Conservation (phyloP, 2,888 invertebrate genomes). For the Lasius fuliginosus region DNA sequence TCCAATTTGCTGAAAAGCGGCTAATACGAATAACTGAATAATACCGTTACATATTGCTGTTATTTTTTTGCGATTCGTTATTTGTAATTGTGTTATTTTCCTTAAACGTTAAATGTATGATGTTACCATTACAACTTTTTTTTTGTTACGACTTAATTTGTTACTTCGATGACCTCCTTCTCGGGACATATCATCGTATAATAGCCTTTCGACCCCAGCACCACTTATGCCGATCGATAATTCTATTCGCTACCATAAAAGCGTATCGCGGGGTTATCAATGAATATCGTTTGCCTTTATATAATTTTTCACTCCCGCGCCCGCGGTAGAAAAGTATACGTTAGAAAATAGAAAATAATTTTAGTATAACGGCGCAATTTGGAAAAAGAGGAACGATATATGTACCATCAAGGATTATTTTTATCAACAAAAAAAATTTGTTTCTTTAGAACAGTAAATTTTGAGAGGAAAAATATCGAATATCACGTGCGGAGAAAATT, state of each 20-base stretch:
- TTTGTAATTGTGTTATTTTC: constrained; percentile 16
- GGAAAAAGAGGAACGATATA: not conserved
- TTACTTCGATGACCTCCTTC: constrained; percentile 51
- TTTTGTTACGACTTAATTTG: constrained; percentile 51
- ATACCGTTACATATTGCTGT: not conserved
- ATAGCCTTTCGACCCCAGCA: constrained; percentile 54
- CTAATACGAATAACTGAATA: not conserved
- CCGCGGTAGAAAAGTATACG: not conserved
- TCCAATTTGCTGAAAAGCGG: not conserved
- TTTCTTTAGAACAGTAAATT: constrained; percentile 37
- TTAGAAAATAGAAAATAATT: constrained; percentile 32
- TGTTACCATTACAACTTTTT: constrained; percentile 26
- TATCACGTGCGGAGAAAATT: not conserved
- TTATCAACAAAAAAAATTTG: not conserved
- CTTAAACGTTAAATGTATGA: constrained; percentile 13
- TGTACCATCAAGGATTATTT: constrained; percentile 10
- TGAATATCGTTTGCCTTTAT: constrained; percentile 38
- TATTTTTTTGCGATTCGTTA: not conserved
- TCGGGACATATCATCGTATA: constrained; percentile 50
- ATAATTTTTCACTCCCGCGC: constrained; percentile 9
- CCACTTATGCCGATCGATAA: constrained; percentile 63
- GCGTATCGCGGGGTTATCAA: constrained; percentile 54
- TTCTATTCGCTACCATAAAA: constrained; percentile 57
- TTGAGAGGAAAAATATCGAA: constrained; percentile 3
- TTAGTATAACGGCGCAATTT: not conserved